A percentile compares a stretch with the other conserved stretches of the same genome.
Conservation (phyloP, 2,797 vertebrate genomes). For the Catharus ustulatus region DNA sequence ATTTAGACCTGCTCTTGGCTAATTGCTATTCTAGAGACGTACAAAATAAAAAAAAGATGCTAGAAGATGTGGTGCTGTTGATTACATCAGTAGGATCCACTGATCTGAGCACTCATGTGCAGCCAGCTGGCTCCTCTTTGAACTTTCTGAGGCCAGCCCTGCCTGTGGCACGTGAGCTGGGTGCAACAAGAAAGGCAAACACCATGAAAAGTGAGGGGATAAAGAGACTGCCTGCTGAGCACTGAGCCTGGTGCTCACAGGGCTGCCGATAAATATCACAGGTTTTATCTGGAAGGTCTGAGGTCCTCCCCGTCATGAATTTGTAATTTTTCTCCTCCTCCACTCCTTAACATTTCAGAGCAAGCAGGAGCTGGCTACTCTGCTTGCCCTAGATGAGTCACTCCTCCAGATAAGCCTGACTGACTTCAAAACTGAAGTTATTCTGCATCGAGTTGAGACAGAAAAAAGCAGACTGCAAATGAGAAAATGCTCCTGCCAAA, state of each 20-base stretch:
- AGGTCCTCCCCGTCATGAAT: not conserved
- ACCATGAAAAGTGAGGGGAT: not conserved
- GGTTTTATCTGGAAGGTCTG: not conserved
- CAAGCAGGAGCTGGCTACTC: slow-evolving; percentile 23
- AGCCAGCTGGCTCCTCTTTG: slow-evolving; percentile 12
- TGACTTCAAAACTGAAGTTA: slow-evolving; percentile 35
- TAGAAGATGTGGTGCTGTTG: not conserved
- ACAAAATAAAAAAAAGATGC: not conserved
- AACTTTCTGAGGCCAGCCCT: not conserved
- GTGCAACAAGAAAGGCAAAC: not conserved
- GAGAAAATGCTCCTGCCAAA: slow-evolving; percentile 56
- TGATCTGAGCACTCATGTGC: not conserved
- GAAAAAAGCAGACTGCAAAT: slow-evolving; percentile 57
- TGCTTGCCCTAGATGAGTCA: slow-evolving; percentile 61
- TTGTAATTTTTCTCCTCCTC: slow-evolving; percentile 26
- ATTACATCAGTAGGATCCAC: not conserved
- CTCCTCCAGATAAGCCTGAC: slow-evolving; percentile 36
- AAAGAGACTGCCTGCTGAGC: not conserved
- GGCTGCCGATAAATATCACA: not conserved
- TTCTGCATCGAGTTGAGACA: not conserved
- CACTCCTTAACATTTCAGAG: slow-evolving; percentile 13
- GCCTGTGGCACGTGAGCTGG: not conserved
- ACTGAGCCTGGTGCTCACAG: not conserved
- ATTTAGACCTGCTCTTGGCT: not conserved
- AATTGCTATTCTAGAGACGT: not conserved